A percentile compares a stretch with the other conserved stretches of the same genome.
phyloP scores from a whole-genome alignment of 2,797 vertebrate species.

The Meda fulgida region DNA sequence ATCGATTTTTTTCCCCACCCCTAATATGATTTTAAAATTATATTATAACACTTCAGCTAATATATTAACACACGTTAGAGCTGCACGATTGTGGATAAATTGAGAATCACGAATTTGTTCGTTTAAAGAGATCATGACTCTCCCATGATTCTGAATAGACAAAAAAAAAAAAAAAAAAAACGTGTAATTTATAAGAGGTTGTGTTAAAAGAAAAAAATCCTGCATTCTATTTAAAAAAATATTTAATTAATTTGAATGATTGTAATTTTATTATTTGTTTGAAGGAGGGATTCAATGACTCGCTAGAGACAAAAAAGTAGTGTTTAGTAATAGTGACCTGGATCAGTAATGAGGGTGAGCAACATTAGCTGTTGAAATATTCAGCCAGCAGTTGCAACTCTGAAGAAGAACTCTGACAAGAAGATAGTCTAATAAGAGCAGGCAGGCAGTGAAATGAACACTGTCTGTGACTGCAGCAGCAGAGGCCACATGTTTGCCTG shows the following conservation, averaged over 20 bases:
- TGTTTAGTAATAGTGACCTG: not conserved
- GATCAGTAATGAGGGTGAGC: slow-evolving; percentile 36
- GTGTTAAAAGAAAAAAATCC: not conserved
- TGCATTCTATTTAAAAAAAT: not conserved
- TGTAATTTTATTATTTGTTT: not conserved
- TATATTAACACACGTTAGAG: not conserved
- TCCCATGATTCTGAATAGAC: not conserved
- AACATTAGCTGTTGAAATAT: slow-evolving; percentile 55
- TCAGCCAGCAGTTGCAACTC: slow-evolving; percentile 30
- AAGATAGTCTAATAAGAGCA: slow-evolving; percentile 17
- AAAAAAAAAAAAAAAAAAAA: not conserved
- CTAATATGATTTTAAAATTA: not conserved
- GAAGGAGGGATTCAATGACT: not conserved
- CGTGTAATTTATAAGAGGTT: not conserved
- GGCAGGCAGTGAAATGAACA: not conserved
- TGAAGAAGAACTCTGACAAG: slow-evolving; percentile 30
- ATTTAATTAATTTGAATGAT: not conserved
- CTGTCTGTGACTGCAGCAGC: not conserved
- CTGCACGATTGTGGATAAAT: not conserved
- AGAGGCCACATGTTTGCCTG: not conserved
- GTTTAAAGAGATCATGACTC: not conserved
- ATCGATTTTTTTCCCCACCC: not conserved
- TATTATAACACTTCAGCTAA: not conserved
- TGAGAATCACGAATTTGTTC: not conserved
- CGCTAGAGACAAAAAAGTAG: not conserved